Evolutionary conservation across 2,113 vertebrate genomes (phyloP).

Genomic region (Nibea coibor): DNA sequence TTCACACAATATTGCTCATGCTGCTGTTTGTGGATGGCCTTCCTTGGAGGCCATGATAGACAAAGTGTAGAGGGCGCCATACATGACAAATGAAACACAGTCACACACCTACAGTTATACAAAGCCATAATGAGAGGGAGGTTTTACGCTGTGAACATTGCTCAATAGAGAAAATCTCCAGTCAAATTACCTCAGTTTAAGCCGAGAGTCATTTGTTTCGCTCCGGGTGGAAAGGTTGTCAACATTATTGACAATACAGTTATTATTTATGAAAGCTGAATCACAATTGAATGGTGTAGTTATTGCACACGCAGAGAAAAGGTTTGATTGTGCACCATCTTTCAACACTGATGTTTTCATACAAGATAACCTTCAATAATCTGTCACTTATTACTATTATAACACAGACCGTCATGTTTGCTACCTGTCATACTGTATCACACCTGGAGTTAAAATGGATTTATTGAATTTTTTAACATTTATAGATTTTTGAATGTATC

Average conservation of each 20-base stretch:
- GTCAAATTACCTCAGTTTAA: conserved; percentile 11
- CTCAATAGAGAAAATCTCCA: background rate
- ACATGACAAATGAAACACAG: background rate
- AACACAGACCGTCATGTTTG: conserved; percentile 18
- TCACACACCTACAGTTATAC: background rate
- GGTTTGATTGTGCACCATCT: conserved; percentile 6
- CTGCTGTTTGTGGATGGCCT: conserved; percentile 1
- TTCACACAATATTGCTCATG: background rate
- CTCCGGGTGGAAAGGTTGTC: conserved; percentile 46
- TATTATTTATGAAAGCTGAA: conserved; percentile 57
- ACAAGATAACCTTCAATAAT: conserved; percentile 5
- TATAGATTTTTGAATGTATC: background rate
- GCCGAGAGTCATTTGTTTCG: conserved; percentile 41
- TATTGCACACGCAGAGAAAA: conserved; percentile 16
- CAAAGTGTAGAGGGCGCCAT: background rate
- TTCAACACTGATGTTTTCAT: background rate
- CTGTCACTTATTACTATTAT: conserved; percentile 14
- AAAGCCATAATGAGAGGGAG: background rate
- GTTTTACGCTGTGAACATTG: background rate
- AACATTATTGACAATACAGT: conserved; percentile 44
- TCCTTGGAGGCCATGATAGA: background rate
- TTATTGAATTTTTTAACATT: background rate
- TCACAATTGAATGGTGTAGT: conserved; percentile 17
- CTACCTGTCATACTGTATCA: background rate
- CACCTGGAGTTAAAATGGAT: background rate